Base-by-base conservation (phyloP, 2,888 invertebrate species). In the Hyposoter didymator region DNA sequence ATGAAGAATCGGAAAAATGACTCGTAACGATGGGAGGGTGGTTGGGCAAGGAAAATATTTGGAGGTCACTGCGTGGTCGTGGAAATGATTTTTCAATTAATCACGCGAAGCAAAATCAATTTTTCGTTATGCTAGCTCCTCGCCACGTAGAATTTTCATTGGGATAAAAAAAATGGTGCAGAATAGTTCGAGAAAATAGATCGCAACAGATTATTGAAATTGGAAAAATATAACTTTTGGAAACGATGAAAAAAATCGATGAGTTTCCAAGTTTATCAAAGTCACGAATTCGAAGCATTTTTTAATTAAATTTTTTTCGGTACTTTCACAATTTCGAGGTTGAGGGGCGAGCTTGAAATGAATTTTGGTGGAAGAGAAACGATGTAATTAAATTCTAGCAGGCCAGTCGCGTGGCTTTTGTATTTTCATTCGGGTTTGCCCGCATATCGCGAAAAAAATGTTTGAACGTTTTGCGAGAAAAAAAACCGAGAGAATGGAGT, bases 281-380 rank as follows among this genome's bases (percentile, higher is more conserved):
- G 14, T 59, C 59, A 28, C 14, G 59, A 12, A 59, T 28, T 28
- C 14, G 28, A 59, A 14, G 59, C 28, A 59, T 28, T 59, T 52
- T 59, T 59, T 59, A 59, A 59, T 59, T 59, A 59, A 28, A 59
- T 14, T 55, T 59, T 55, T 59, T 59, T 14, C 28, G 59, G 22
- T 28, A 14, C 28, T 5, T 14, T 59, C 59, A 4, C 59, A 59
- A 28, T 28, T 59, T 28, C 55, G 28, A 59, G 59, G 28, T 28
- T 59, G 12, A 22, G 28, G 8, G 55, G 22, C 12, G 28, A 59
- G 59, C 14, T 59, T 59, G 5, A 59, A 59, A 59, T 59, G 59
- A 59, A 28, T 59, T 59, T 59, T 28, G 14, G 59, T 59, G 81
- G 17, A 55, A 28, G 66, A 39, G 66, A 45, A 39, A n/a, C 45